Base-by-base conservation (phyloP, 2,888 invertebrate genomes). In the Lysandra bellargus region DNA sequence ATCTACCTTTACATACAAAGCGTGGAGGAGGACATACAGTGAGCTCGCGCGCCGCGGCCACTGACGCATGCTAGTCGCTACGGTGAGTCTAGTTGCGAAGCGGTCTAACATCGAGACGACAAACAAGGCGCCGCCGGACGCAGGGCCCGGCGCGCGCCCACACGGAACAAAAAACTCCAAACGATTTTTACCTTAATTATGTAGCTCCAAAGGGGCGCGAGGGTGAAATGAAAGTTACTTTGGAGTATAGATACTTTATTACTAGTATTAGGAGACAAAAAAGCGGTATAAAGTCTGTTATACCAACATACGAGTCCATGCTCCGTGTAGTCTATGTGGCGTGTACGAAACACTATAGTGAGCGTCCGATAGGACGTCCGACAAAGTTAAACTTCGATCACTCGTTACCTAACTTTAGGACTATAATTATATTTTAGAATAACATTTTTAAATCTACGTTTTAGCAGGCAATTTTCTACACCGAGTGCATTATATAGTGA, bases 171-270 rank as follows among this genome's bases (percentile, higher is more conserved):
- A 83, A 87, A 85, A 82, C 85, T 83, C 84, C 84, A 85, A 69
- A 84, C 86, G 88, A 88, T 88, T 88, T 88, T 92, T 94, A 93
- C 94, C 93, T 94, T 93, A 87, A 84, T 79, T 87, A 84, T 87
- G 90, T 91, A 89, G 93, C 90, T 88, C 93, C 92, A 92, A 92
- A 87, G 91, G 88, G 88, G 91, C 92, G 89, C 88, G 87, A 89
- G 89, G 93, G 91, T 92, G 92, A 92, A 94, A 94, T 94, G 88
- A 94, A 94, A 93, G 90, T 92, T 89, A 93, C 92, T 93, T 92
- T 93, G 92, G 94, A 93, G 90, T 94, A 94, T 88, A 93, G 90
- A 91, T 92, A 93, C 90, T 94, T 94, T 94, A 94, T 94, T 94
- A 93, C 92, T 93, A 93, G 89, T 89, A 87, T 89, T 84, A 86